Base-by-base conservation (phyloP, 2,888 invertebrate species). In the Epicampocera succincta region DNA sequence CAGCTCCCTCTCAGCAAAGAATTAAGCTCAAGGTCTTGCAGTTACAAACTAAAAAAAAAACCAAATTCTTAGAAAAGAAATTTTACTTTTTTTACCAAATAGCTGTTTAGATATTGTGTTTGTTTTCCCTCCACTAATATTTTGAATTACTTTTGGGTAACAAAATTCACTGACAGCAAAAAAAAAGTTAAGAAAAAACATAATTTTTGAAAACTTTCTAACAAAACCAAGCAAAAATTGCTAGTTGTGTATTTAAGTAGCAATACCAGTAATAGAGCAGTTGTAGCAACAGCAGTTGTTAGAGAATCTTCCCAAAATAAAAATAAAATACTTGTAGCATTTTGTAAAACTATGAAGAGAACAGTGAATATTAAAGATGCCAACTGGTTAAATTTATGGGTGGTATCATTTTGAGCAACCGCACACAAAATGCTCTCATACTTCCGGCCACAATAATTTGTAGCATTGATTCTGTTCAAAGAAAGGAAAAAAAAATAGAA, bases 391-490 rank as follows among this genome's bases (percentile, higher is more conserved):
- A 78, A 78, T 78, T 82, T 78, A 75, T 78, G 77, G 69, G 71
- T 74, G 77, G 77, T 48, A 74, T 78, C 65, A 71, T 78, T 78
- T 71, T 71, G 54, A 65, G 33, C 71, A 82, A 74, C 65, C 78
- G 71, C 78, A 78, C 52, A 74, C 78, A 74, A 60, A 68, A 65
- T 82, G 63, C 19, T 78, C 77, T 74, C 74, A 82, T 71, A 77
- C 78, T 78, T 78, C 74, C 82, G 82, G 78, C 79, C 79, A 72
- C 75, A 79, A 79, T 79, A 83, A 83, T 72, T 83, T 83, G 83
- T 72, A 75, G 72, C 75, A 83, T 83, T 83, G 79, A 83, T 83
- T 58, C 66, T 63, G 42, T 33, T 56, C 50, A 58, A 65, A 74
- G 38, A 58, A 74, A 46, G 5, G 19, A 38, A 56, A 33, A 1